These are phyloP conservation scores for Eubasilissa splendida DNA, from an alignment of 2,888 invertebrate species.

Conservation along the genomic window DNA sequence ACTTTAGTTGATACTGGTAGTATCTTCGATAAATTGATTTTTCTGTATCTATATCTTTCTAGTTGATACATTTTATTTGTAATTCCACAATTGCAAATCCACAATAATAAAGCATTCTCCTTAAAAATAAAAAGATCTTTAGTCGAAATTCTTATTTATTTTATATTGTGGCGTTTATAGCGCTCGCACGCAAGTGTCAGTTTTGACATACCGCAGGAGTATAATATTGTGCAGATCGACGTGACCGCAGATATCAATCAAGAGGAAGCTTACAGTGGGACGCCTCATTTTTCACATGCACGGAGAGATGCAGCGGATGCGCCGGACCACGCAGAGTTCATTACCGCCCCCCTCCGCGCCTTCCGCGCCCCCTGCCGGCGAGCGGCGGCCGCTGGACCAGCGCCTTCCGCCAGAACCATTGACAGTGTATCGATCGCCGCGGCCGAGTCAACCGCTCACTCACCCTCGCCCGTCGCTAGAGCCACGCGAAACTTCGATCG, in stretches of 20 bases:
- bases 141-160: no score
- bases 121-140: no score
- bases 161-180: no score
- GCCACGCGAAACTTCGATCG: slow-evolving; percentile 12
- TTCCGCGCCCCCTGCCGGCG: neutral
- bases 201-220: neutral
- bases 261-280: slow-evolving; percentile 23
- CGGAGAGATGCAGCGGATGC: slow-evolving; percentile 43
- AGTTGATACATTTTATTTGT: no score
- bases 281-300: slow-evolving; percentile 28
- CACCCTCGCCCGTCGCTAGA: slow-evolving; percentile 25
- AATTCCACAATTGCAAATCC: no score
- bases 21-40: no score
- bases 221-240: slow-evolving; percentile 8
- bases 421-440: slow-evolving; percentile 56
- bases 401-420: slow-evolving; percentile 47
- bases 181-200: no score
- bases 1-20: no score
- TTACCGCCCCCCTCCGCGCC: slow-evolving; percentile 46
- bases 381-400: slow-evolving; percentile 26
- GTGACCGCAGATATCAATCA: slow-evolving; percentile 27
- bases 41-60: no score
- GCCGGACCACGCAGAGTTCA: slow-evolving; percentile 53
- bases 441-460: slow-evolving; percentile 47
- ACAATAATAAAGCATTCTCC: no score